These are phyloP conservation scores for Cryptophagus acutangulus DNA, from an alignment of 2,888 invertebrate genomes.

Conservation along the genomic window DNA sequence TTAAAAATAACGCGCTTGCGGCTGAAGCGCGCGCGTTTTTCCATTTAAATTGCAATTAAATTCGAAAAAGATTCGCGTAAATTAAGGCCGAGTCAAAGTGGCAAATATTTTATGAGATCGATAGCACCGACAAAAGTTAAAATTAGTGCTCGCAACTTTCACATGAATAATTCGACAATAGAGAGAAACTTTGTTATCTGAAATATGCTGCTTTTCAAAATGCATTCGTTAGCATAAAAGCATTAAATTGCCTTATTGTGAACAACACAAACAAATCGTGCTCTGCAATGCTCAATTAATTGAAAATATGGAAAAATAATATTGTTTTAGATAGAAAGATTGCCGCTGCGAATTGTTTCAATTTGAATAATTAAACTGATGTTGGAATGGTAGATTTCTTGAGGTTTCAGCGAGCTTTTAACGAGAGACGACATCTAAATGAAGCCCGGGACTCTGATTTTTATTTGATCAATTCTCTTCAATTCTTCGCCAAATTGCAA, in stretches of 20 bases:
- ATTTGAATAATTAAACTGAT: conserved; percentile 13
- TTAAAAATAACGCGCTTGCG: too few species aligned
- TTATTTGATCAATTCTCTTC: conserved; percentile 8
- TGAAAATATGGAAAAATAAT: too few species aligned
- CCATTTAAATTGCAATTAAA: too few species aligned
- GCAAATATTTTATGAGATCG: conserved; percentile 1
- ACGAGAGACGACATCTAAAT: conserved; percentile 1
- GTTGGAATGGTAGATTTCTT: neutral
- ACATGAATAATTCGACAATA: conserved; percentile 8
- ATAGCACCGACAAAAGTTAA: neutral
- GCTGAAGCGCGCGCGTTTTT: too few species aligned
- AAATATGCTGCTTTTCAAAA: conserved; percentile 3
- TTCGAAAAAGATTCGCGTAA: too few species aligned
- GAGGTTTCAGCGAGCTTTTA: neutral
- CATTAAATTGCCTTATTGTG: too few species aligned
- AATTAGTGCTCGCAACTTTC: conserved; percentile 4
- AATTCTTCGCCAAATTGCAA: conserved; percentile 9
- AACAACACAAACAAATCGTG: too few species aligned
- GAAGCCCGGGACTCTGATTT: neutral
- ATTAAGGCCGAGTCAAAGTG: too few species aligned
- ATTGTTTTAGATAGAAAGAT: too few species aligned
- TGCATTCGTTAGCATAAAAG: neutral
- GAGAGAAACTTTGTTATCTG: conserved; percentile 1
- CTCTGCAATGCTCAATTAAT: too few species aligned
- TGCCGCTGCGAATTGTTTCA: too few species aligned